Evolutionary conservation across 23 tunicate species (phyloP), one percentile per base, ranked within the genome.

Genomic region (Aplidium turbinatum): DNA sequence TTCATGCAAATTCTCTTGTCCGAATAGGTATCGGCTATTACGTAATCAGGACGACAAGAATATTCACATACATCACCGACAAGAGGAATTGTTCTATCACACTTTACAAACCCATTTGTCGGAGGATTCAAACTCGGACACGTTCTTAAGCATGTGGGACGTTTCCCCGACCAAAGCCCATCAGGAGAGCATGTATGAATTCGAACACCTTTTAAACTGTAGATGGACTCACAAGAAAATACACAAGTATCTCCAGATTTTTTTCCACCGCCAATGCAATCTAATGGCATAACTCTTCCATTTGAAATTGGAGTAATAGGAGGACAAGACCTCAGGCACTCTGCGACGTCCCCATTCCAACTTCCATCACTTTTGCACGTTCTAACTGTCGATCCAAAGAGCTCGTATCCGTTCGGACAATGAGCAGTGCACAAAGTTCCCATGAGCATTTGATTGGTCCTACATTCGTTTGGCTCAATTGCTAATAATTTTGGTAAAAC

Each of bases 91-190:
- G 46, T 33, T 19, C 60, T 35, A 26, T 20, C 31, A 34, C 79
- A 72, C 1, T 22, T 48, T 6, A 78, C 35, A 35, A 31, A 23
- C 0, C 84, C 93, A 53, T 78, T 72, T 1, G 69, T 20, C 16
- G 93, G 93, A 24, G 73, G 32, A 16, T 33, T 18, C 3, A 78
- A 68, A 6, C 38, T 32, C 1, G 69, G 84, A 42, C 93, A 85
- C n/a, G 55, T 63, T 52, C 74, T 63, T 18, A 57, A 22, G 61
- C 93, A 85, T 0, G 21, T 27, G 0, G 84, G 67, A 65, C 5
- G 9, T 29, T 40, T 30, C 25, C 51, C 83, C 20, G 40, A 22
- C 83, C 83, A 78, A 18, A 78, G 3, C 9, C 83, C 83, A 33
- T 65, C 40, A 4, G 28, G 18, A 32, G 38, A 22, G 31, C 83